Percentiles rank a stretch among this genome's conserved stretches.
These are phyloP conservation scores for Sorex fumeus DNA, from an alignment of 2,113 vertebrate genomes.

Conservation along the genomic window DNA sequence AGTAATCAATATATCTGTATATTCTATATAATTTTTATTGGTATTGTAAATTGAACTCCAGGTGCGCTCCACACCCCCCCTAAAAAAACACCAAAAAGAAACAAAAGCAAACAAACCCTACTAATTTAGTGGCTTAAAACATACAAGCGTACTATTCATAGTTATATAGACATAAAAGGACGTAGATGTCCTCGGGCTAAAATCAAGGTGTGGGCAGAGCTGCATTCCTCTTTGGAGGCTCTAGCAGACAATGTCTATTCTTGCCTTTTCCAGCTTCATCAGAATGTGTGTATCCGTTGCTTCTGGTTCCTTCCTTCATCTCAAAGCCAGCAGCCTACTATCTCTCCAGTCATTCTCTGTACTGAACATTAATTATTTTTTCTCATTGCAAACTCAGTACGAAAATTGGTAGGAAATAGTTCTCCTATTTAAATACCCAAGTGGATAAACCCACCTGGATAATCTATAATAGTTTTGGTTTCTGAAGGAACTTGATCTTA, in stretches of 20 bases:
- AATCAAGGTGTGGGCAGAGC: not conserved
- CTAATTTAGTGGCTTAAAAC: not conserved
- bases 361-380: not conserved
- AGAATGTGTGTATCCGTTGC: not conserved
- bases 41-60: not conserved
- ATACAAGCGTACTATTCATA: not conserved
- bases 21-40: conserved; percentile 17
- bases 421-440: not conserved
- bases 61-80: no score
- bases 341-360: not conserved
- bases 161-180: not conserved
- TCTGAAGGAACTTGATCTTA: not conserved
- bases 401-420: not conserved
- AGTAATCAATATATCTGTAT: not conserved
- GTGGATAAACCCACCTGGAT: not conserved
- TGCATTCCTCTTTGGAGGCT: not conserved
- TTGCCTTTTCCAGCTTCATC: not conserved
- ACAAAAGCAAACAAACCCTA: not conserved
- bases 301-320: not conserved
- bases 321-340: not conserved
- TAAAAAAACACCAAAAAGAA: no score
- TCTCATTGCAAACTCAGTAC: not conserved
- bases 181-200: not conserved
- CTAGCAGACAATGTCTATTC: not conserved
- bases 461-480: not conserved